Percentiles rank a stretch among this genome's conserved stretches.
Evolutionary conservation across 2,113 vertebrate genomes (phyloP).

Genomic region (Perccottus glenii): DNA sequence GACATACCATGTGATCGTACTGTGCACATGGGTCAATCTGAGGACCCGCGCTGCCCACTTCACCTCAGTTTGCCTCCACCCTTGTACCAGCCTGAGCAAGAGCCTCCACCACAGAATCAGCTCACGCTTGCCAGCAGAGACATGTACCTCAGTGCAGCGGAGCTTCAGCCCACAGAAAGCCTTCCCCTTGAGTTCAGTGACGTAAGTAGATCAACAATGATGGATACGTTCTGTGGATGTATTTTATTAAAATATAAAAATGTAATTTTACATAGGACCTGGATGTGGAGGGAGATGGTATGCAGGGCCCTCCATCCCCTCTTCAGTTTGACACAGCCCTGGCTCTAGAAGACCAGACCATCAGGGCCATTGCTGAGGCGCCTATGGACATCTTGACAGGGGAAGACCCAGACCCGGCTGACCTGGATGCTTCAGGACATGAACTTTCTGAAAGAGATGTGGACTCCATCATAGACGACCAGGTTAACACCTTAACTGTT

Average conservation of each 20-base stretch:
- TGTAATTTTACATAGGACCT: constrained; percentile 81
- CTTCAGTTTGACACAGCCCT: constrained; percentile 92
- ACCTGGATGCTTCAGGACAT: constrained; percentile 62
- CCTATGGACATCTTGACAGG: constrained; percentile 86
- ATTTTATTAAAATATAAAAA: not conserved
- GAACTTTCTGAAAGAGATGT: constrained; percentile 74
- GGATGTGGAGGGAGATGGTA: constrained; percentile 92
- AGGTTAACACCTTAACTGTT: constrained; percentile 59
- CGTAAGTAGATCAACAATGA: constrained; percentile 77
- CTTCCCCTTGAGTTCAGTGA: constrained; percentile 96
- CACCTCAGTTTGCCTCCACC: constrained; percentile 90
- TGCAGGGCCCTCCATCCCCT: constrained; percentile 94
- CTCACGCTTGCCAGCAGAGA: constrained; percentile 84
- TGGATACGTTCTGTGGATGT: not conserved
- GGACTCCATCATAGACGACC: constrained; percentile 67
- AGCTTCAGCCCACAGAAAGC: constrained; percentile 96
- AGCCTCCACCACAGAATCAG: constrained; percentile 82
- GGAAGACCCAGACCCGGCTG: constrained; percentile 74
- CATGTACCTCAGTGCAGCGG: constrained; percentile 93
- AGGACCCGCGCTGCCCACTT: constrained; percentile 91
- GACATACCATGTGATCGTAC: constrained; percentile 89
- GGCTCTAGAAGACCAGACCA: constrained; percentile 85
- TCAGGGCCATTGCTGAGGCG: constrained; percentile 84
- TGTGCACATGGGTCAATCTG: constrained; percentile 89
- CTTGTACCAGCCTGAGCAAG: constrained; percentile 91